Percentiles rank a stretch among this genome's conserved stretches.
These are phyloP conservation scores for Limnephilus lunatus DNA, from an alignment of 2,888 invertebrate species.

Conservation along the genomic window DNA sequence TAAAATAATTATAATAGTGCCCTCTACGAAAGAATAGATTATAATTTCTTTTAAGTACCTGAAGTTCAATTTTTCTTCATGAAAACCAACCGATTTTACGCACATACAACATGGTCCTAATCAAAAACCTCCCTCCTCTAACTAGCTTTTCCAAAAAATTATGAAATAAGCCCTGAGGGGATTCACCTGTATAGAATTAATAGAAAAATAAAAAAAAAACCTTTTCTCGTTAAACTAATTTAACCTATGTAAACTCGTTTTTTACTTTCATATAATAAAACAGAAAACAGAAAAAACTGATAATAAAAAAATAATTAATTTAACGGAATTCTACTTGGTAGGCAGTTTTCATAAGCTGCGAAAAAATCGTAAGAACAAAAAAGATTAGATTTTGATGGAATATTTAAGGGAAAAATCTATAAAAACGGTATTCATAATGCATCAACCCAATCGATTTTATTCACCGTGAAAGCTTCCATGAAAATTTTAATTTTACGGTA, in stretches of 20 bases:
- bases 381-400: background rate
- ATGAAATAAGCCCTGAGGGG: background rate
- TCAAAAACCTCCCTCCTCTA: background rate
- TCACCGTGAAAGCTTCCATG: background rate
- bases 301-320: background rate
- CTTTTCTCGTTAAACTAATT: background rate
- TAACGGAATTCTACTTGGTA: background rate
- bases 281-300: background rate
- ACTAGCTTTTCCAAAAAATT: too few relatives aligned
- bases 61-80: too few relatives aligned
- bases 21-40: too few relatives aligned
- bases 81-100: background rate
- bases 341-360: background rate
- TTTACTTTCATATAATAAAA: background rate
- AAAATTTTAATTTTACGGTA: background rate
- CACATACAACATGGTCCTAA: background rate
- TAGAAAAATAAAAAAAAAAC: background rate
- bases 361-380: background rate
- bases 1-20: too few relatives aligned
- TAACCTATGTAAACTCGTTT: background rate
- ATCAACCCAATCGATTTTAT: background rate
- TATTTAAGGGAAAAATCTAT: background rate
- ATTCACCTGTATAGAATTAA: background rate
- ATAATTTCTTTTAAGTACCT: too few relatives aligned
- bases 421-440: background rate